phyloP scores from a whole-genome alignment of 1,140 invertebrate genomes.

The Drosophila rufa region DNA sequence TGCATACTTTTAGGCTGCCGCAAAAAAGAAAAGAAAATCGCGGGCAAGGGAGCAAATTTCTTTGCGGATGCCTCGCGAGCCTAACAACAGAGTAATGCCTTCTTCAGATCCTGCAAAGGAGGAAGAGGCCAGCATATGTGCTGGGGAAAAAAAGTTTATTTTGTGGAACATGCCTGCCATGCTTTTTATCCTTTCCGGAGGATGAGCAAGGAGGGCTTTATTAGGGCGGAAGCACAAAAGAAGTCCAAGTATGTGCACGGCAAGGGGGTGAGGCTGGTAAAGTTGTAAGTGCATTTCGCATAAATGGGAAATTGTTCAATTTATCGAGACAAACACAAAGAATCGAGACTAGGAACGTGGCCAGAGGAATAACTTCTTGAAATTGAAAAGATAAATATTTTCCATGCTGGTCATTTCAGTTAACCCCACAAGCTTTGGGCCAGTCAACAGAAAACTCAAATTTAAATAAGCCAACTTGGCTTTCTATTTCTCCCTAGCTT shows the following conservation, averaged over 20 bases:
- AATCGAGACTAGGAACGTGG: conserved; percentile 7
- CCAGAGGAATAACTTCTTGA: conserved; percentile 39
- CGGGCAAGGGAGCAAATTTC: conserved; percentile 21
- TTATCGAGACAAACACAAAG: conserved; percentile 42
- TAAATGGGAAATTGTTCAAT: conserved; percentile 63
- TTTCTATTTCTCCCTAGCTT: neutral
- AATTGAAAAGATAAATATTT: conserved; percentile 60
- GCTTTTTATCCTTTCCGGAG: conserved; percentile 48
- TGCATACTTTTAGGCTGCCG: conserved; percentile 37
- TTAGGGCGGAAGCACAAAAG: conserved; percentile 35
- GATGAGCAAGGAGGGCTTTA: conserved; percentile 41
- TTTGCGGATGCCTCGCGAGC: conserved; percentile 44
- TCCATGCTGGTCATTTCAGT: conserved; percentile 33
- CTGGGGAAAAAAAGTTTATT: conserved; percentile 36
- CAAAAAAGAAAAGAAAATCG: conserved; percentile 19
- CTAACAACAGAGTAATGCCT: conserved; percentile 51
- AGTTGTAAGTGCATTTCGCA: conserved; percentile 59
- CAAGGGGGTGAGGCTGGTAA: conserved; percentile 7
- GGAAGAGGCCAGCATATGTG: conserved; percentile 21
- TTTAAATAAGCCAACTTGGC: conserved; percentile 3
- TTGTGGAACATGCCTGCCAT: conserved; percentile 59
- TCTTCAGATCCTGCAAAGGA: neutral
- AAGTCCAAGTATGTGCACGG: conserved; percentile 8
- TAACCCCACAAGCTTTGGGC: neutral
- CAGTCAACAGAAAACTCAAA: neutral